Percentiles rank a stretch among this genome's conserved stretches.
Evolutionary conservation across 2,797 vertebrate species (phyloP).

Genomic region (Urophycis tenuis): DNA sequence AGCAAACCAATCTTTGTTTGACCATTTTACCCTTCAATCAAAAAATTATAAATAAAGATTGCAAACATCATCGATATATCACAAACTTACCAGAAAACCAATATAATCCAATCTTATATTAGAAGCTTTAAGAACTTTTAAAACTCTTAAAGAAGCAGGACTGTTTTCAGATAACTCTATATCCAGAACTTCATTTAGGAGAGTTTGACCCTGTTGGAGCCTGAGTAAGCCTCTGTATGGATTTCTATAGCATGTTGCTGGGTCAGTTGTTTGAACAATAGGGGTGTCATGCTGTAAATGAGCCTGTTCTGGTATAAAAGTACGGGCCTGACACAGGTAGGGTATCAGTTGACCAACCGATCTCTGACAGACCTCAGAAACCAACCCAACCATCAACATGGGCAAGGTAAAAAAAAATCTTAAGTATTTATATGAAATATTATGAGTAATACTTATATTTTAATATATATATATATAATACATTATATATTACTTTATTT

Average conservation of each 20-base stretch:
- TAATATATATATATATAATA: background rate
- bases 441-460: too few relatives aligned
- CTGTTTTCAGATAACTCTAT: background rate
- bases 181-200: background rate
- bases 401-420: conserved; percentile 46
- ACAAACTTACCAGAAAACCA: background rate
- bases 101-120: background rate
- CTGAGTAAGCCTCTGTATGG: conserved; percentile 21
- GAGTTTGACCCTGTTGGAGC: background rate
- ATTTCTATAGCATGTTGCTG: conserved; percentile 59
- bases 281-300: conserved; percentile 42
- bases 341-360: conserved; percentile 35
- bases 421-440: background rate
- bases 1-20: too few relatives aligned
- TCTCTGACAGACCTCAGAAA: conserved; percentile 14
- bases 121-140: too few relatives aligned
- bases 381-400: conserved; percentile 47
- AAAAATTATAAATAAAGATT: background rate
- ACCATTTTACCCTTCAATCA: too few relatives aligned
- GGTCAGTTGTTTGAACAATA: conserved; percentile 61
- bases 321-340: conserved; percentile 42
- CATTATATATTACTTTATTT: background rate
- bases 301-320: conserved; percentile 62
- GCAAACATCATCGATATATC: background rate
- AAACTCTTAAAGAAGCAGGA: background rate